These are phyloP conservation scores for Linnaemya vulpina DNA, from an alignment of 2,888 invertebrate genomes.

Conservation along the genomic window DNA sequence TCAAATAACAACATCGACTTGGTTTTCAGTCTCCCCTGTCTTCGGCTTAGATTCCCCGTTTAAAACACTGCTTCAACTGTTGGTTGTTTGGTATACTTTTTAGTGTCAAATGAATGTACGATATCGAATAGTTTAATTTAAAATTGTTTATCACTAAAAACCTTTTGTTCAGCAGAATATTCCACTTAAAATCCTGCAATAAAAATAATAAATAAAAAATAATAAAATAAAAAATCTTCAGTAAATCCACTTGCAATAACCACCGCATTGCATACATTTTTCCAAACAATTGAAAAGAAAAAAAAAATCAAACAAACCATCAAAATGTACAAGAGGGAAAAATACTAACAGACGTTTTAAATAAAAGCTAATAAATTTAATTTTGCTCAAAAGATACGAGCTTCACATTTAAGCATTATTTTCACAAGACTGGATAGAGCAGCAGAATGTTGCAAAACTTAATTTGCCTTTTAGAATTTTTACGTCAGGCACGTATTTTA, in stretches of 20 bases:
- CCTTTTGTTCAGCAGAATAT: background rate
- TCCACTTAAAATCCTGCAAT: background rate
- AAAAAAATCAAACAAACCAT: conserved; percentile 3
- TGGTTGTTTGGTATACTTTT: too few species aligned
- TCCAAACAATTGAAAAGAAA: background rate
- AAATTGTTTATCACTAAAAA: background rate
- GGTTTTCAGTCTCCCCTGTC: too few species aligned
- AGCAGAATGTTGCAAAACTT: conserved; percentile 23
- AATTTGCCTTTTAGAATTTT: conserved; percentile 37
- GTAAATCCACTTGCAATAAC: background rate
- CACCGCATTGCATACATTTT: conserved; percentile 4
- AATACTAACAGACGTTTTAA: conserved; percentile 17
- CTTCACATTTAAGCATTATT: conserved; percentile 21
- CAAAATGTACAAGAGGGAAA: background rate
- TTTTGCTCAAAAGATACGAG: background rate
- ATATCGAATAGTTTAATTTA: too few species aligned
- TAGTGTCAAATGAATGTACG: too few species aligned
- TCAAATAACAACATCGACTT: too few species aligned
- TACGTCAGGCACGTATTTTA: conserved; percentile 42
- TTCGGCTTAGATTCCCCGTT: too few species aligned
- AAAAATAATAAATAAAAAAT: too few species aligned
- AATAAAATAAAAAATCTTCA: conserved; percentile 10
- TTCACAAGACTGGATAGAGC: conserved; percentile 3
- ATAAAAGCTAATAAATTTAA: conserved; percentile 25
- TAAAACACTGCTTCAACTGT: too few species aligned